These are phyloP conservation scores for Micoletzkya japonica DNA, from an alignment of 2,888 invertebrate genomes.

Conservation along the genomic window DNA sequence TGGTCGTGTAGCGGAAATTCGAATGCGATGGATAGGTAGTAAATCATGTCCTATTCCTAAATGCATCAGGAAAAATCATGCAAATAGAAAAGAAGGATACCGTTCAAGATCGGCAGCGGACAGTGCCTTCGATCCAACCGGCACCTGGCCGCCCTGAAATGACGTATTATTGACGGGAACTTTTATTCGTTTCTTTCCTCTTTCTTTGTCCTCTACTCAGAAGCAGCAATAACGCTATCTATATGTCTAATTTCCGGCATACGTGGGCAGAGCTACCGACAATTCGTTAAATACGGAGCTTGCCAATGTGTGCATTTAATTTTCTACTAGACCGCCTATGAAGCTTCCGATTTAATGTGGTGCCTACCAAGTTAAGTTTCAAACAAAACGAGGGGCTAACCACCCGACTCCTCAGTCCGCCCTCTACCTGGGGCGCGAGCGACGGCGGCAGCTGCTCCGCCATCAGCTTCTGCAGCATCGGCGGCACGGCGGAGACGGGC, in stretches of 20 bases:
- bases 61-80: not conserved
- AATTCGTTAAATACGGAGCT: too few relatives aligned
- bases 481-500: not conserved
- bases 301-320: too few relatives aligned
- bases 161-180: too few relatives aligned
- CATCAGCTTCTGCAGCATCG: conserved; percentile 28
- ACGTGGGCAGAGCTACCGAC: too few relatives aligned
- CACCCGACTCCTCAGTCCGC: not conserved
- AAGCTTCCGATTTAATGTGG: too few relatives aligned
- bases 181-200: too few relatives aligned
- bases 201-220: too few relatives aligned
- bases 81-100: not conserved
- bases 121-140: not conserved
- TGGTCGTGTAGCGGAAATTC: not conserved
- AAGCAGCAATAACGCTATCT: too few relatives aligned
- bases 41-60: not conserved
- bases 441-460: conserved; percentile 24
- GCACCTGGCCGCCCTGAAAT: not conserved
- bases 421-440: not conserved
- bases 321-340: too few relatives aligned
- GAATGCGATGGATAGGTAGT: not conserved
- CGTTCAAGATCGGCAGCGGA: conserved; percentile 26
- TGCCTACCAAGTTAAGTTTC: too few relatives aligned
- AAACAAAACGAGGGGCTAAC: too few relatives aligned
- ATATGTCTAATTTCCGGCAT: too few relatives aligned